Evolutionary conservation across 1,140 invertebrate species (phyloP).

Genomic region (Dendroctonus valens): DNA sequence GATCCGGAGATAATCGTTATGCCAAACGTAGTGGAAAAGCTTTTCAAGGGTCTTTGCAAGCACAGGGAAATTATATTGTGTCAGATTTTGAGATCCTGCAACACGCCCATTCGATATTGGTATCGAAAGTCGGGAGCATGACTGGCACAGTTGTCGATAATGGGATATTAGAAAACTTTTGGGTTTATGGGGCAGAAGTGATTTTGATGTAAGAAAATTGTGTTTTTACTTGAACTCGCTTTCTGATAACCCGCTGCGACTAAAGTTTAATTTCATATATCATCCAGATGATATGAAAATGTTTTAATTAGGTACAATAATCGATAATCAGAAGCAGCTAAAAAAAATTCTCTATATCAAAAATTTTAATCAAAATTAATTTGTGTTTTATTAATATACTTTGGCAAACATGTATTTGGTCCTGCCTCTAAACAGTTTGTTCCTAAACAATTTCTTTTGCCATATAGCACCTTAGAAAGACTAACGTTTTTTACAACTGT

Average conservation of each 20-base stretch:
- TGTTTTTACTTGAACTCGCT: slow-evolving; percentile 23
- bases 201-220: slow-evolving; percentile 34
- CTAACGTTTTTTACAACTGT: too few species aligned
- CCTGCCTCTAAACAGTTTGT: too few species aligned
- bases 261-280: not conserved
- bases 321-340: too few species aligned
- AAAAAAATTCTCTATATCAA: too few species aligned
- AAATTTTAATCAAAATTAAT: too few species aligned
- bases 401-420: too few species aligned
- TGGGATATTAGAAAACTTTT: slow-evolving; percentile 37
- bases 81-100: slow-evolving; percentile 29
- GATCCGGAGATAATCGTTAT: slow-evolving; percentile 27
- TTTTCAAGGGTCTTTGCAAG: slow-evolving; percentile 24
- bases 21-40: slow-evolving; percentile 30
- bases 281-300: too few species aligned
- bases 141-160: slow-evolving; percentile 38
- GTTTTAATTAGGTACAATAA: too few species aligned
- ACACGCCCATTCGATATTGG: slow-evolving; percentile 32
- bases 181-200: slow-evolving; percentile 34
- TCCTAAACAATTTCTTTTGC: too few species aligned
- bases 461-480: too few species aligned
- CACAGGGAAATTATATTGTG: slow-evolving; percentile 33
- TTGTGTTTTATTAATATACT: too few species aligned
- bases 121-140: slow-evolving; percentile 29
- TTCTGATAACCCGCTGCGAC: not conserved